Evolutionary conservation across 2,797 vertebrate genomes (phyloP).

Genomic region (Hyperoplus immaculatus): DNA sequence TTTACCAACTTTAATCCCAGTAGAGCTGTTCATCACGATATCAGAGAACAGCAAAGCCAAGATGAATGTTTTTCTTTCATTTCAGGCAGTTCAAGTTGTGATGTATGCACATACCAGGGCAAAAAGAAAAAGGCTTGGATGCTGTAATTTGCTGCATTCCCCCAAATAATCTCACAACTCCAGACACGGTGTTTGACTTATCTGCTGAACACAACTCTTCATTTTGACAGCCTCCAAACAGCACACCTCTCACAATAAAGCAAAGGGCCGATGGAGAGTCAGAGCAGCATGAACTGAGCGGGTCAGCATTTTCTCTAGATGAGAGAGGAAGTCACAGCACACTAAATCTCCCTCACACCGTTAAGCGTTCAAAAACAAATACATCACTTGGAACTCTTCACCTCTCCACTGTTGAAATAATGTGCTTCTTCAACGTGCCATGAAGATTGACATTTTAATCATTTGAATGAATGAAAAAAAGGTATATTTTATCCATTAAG

Average conservation of each 20-base stretch:
- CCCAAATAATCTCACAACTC: slow-evolving; percentile 8
- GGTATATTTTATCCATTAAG: slow-evolving; percentile 21
- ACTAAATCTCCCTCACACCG: slow-evolving; percentile 54
- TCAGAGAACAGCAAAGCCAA: slow-evolving; percentile 14
- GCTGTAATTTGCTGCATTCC: slow-evolving; percentile 30
- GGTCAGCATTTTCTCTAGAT: slow-evolving; percentile 44
- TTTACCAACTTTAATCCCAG: slow-evolving; percentile 12
- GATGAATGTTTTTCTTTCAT: slow-evolving; percentile 31
- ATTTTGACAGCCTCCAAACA: slow-evolving; percentile 17
- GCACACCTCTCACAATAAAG: slow-evolving; percentile 32
- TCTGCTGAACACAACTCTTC: slow-evolving; percentile 26
- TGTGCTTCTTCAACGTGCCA: slow-evolving; percentile 6
- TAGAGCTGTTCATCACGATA: slow-evolving; percentile 21
- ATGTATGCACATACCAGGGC: not conserved
- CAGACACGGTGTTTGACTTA: slow-evolving; percentile 31
- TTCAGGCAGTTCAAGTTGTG: slow-evolving; percentile 24
- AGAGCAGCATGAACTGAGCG: slow-evolving; percentile 22
- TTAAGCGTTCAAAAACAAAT: slow-evolving; percentile 24
- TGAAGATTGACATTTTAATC: slow-evolving; percentile 51
- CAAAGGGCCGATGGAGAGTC: slow-evolving; percentile 14
- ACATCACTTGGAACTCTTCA: slow-evolving; percentile 39
- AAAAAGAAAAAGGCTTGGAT: not conserved
- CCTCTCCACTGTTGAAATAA: slow-evolving; percentile 45
- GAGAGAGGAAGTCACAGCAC: slow-evolving; percentile 18
- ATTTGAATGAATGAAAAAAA: slow-evolving; percentile 38